These are phyloP conservation scores for Callopanchax toddi DNA, from an alignment of 2,113 vertebrate genomes.

Conservation along the genomic window DNA sequence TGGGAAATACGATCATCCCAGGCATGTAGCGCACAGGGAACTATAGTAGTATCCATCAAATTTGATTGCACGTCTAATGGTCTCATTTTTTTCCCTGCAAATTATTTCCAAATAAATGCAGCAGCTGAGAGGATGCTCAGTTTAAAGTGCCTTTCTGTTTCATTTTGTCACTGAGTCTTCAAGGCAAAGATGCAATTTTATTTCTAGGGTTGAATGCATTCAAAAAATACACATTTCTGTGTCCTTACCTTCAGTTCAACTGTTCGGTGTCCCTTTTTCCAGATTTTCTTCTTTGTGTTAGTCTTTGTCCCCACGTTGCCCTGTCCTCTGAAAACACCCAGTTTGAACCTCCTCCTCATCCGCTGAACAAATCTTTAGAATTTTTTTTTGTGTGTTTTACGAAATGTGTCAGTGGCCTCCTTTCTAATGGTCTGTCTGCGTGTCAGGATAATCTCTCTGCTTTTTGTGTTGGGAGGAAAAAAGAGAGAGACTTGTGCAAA, in stretches of 20 bases:
- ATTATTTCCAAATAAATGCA: background rate
- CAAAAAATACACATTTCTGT: slow-evolving; percentile 7
- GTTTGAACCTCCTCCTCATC: background rate
- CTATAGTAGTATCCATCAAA: slow-evolving; percentile 16
- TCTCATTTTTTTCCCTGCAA: background rate
- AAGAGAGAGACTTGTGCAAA: slow-evolving; percentile 31
- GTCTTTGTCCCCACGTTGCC: background rate
- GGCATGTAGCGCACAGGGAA: slow-evolving; percentile 16
- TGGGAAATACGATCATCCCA: slow-evolving; percentile 43
- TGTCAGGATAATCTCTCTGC: slow-evolving; percentile 11
- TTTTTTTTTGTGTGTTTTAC: slow-evolving; percentile 9
- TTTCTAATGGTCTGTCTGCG: slow-evolving; percentile 5
- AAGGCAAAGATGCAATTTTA: slow-evolving; percentile 32
- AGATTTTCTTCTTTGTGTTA: background rate
- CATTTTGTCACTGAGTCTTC: background rate
- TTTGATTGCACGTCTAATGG: slow-evolving; percentile 9
- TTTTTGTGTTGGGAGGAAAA: slow-evolving; percentile 49
- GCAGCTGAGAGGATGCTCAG: background rate
- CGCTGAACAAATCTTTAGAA: background rate
- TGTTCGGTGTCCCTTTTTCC: background rate
- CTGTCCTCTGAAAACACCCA: background rate
- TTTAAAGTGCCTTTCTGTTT: too few species aligned
- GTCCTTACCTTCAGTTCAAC: background rate
- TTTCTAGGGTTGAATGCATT: slow-evolving; percentile 7
- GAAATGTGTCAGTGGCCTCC: slow-evolving; percentile 13